Percentiles rank a stretch among this genome's conserved stretches.
phyloP scores from a whole-genome alignment of 2,797 vertebrate genomes.

The Darevskia nairensis region DNA sequence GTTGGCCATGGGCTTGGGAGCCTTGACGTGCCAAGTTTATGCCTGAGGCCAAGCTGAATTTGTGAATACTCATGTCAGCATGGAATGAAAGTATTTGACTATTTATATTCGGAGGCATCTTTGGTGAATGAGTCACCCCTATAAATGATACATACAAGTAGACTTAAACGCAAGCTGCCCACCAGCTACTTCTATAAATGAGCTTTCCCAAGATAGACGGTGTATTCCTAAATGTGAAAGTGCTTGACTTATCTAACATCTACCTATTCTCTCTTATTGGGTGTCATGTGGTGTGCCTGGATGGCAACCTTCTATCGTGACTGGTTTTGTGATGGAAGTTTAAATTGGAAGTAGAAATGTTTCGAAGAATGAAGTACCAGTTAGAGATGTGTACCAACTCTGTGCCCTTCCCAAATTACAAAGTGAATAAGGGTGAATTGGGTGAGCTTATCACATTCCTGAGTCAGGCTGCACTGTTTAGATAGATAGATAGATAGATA shows the following conservation, averaged over 20 bases:
- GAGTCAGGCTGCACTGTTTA: too few species aligned
- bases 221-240: not conserved
- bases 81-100: slow-evolving; percentile 44
- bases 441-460: too few species aligned
- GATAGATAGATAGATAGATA: too few species aligned
- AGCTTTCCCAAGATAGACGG: not conserved
- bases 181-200: slow-evolving; percentile 52
- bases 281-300: not conserved
- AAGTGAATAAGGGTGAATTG: too few species aligned
- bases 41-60: slow-evolving; percentile 66
- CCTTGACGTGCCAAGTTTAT: slow-evolving; percentile 70
- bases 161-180: slow-evolving; percentile 50
- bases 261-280: not conserved
- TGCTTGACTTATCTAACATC: not conserved
- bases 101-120: slow-evolving; percentile 62
- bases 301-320: not conserved
- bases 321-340: too few species aligned
- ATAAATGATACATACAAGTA: slow-evolving; percentile 47
- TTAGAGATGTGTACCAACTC: too few species aligned
- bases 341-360: too few species aligned
- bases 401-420: too few species aligned
- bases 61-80: slow-evolving; percentile 43
- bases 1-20: slow-evolving; percentile 57
- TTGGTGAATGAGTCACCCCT: slow-evolving; percentile 47
- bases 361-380: too few species aligned